Conservation (phyloP, 2,797 vertebrate species). For the Nyctalus aviator region DNA sequence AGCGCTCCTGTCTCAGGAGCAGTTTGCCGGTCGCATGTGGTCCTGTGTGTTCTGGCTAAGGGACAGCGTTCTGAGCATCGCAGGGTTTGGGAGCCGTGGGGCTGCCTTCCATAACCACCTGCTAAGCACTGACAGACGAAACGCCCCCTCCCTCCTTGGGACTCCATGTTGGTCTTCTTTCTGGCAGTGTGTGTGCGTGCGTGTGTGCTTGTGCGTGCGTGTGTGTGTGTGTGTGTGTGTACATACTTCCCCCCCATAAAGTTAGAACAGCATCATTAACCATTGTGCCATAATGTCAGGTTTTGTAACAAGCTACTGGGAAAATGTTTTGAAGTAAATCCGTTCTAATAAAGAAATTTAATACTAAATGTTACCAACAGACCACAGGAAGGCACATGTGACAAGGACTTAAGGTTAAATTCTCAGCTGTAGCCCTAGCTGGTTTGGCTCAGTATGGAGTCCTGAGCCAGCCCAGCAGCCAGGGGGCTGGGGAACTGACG, state of each 20-base stretch:
- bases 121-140: rapidly evolving
- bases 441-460: too few relatives aligned
- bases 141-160: background rate
- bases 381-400: background rate
- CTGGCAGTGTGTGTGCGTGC: background rate
- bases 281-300: background rate
- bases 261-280: slow-evolving; percentile 20
- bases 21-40: background rate
- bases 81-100: background rate
- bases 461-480: too few relatives aligned
- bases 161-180: background rate
- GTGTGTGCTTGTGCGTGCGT: too few relatives aligned
- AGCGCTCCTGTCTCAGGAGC: background rate
- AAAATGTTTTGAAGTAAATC: background rate
- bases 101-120: background rate
- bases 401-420: background rate
- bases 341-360: background rate
- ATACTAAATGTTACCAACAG: background rate
- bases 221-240: background rate
- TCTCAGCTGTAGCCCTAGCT: too few relatives aligned
- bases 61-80: background rate
- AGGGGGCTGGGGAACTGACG: too few relatives aligned
- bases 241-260: background rate
- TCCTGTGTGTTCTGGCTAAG: background rate
- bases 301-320: background rate